Percentiles rank a stretch among this genome's conserved stretches.
phyloP scores from a whole-genome alignment of 2,113 vertebrate species.

The Pogonocichla stellata region DNA sequence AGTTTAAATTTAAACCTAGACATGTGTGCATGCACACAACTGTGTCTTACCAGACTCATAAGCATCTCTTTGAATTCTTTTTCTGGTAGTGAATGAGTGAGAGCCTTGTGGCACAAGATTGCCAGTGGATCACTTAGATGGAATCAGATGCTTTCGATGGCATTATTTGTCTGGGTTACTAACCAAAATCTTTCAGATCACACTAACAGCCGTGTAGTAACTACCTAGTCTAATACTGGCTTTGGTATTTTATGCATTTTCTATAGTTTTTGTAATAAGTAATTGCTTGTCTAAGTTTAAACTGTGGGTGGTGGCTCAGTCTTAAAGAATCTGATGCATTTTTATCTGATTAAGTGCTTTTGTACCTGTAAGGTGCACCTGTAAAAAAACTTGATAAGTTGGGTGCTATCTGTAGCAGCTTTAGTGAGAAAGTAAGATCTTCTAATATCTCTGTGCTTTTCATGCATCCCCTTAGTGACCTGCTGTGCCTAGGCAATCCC shows the following conservation, averaged over 20 bases:
- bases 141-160: neutral
- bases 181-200: neutral
- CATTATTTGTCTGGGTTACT: neutral
- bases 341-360: neutral
- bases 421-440: conserved; percentile 19
- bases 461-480: neutral
- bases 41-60: neutral
- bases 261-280: neutral
- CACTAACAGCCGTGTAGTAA: neutral
- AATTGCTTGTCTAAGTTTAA: neutral
- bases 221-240: neutral
- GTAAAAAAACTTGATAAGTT: neutral
- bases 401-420: conserved; percentile 3
- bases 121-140: accelerated
- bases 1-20: neutral
- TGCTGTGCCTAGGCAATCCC: neutral
- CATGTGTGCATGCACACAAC: neutral
- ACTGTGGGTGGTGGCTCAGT: neutral
- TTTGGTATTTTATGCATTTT: neutral
- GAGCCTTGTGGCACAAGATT: neutral
- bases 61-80: neutral
- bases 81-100: neutral
- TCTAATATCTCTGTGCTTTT: neutral
- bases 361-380: neutral
- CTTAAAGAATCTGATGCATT: neutral